phyloP scores from a whole-genome alignment of 2,888 invertebrate species.

The Danaus chrysippus region DNA sequence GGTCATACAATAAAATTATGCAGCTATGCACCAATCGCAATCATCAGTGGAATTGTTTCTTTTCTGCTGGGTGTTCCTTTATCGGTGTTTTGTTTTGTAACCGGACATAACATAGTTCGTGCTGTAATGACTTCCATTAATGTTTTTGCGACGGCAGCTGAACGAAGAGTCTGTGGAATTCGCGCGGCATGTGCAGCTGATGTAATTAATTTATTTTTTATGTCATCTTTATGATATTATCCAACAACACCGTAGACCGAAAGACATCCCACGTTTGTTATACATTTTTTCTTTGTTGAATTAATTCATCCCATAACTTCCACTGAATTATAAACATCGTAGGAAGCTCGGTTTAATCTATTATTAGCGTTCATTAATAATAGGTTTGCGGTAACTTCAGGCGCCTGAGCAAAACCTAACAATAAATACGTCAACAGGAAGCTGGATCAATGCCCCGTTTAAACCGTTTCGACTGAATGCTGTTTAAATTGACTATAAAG shows the following conservation, averaged over 20 bases:
- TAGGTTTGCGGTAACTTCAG: conserved; percentile 18
- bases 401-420: conserved; percentile 27
- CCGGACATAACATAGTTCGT: conserved; percentile 42
- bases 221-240: conserved; percentile 14
- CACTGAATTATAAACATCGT: background rate
- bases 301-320: conserved; percentile 2
- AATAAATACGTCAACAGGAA: conserved; percentile 18
- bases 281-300: background rate
- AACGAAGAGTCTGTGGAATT: conserved; percentile 34
- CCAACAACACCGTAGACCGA: conserved; percentile 14
- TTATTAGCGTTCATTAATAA: conserved; percentile 29
- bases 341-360: conserved; percentile 10
- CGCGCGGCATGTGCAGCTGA: conserved; percentile 28
- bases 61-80: conserved; percentile 11
- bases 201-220: conserved; percentile 23
- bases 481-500: conserved; percentile 1
- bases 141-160: conserved; percentile 54
- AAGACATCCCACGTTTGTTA: background rate
- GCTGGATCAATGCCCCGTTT: conserved; percentile 1
- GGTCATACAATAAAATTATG: background rate
- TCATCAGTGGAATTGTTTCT: background rate
- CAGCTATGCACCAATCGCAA: background rate
- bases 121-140: conserved; percentile 38
- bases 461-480: background rate
- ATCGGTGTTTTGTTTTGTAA: conserved; percentile 36